These are phyloP conservation scores for Excalfactoria chinensis DNA, from an alignment of 2,113 vertebrate genomes.

Conservation along the genomic window DNA sequence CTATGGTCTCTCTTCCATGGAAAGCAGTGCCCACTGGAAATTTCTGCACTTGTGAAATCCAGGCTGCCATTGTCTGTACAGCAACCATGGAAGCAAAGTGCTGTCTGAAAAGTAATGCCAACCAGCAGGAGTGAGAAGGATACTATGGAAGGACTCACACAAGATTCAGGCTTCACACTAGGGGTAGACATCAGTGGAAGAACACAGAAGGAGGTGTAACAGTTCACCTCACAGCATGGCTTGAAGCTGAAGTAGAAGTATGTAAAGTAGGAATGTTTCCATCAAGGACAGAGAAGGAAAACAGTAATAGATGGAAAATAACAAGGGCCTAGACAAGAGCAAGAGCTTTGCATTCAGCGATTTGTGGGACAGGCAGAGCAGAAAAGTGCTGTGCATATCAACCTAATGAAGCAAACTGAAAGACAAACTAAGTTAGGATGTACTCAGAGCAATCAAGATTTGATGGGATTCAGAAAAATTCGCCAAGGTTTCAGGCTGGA, in stretches of 20 bases:
- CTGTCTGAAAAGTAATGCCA: rapidly evolving
- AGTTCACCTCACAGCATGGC: rapidly evolving
- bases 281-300: neutral
- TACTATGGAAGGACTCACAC: neutral
- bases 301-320: neutral
- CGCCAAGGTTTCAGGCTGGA: neutral
- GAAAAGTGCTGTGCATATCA: rapidly evolving
- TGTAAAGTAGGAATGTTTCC: neutral
- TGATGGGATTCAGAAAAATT: neutral
- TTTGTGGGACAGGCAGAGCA: neutral
- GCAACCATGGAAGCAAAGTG: rapidly evolving
- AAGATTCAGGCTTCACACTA: neutral
- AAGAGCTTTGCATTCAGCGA: neutral
- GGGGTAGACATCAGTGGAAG: neutral
- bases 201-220: neutral
- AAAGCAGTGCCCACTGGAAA: neutral
- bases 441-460: neutral
- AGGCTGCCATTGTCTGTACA: neutral
- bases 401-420: neutral
- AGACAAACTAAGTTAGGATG: neutral
- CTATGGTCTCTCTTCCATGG: neutral
- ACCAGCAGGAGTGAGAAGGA: neutral
- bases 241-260: neutral
- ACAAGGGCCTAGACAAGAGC: rapidly evolving
- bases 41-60: neutral